Evolutionary conservation across 2,797 vertebrate species (phyloP).

Genomic region (Chaenodraco wilsoni): DNA sequence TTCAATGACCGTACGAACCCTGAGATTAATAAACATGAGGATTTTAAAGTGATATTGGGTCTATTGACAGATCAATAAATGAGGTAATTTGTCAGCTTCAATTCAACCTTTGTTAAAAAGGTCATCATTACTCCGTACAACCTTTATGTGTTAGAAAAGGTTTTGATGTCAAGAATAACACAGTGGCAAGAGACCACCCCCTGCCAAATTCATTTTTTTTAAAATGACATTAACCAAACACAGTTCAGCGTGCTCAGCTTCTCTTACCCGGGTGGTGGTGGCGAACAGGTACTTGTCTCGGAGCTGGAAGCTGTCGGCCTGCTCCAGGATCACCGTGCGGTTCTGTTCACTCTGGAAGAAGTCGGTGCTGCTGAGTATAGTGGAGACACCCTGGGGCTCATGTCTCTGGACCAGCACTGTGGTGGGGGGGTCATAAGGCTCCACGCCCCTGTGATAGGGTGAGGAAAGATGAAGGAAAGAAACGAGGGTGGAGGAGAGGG

Average conservation of each 20-base stretch:
- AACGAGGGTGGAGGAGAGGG: not conserved
- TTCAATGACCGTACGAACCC: too few relatives aligned
- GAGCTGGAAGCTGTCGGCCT: constrained; percentile 94
- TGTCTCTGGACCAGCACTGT: constrained; percentile 93
- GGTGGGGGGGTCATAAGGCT: constrained; percentile 91
- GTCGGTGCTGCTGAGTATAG: constrained; percentile 92
- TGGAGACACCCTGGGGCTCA: constrained; percentile 91
- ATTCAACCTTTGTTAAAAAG: not conserved
- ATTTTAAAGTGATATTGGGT: not conserved
- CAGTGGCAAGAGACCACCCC: not conserved
- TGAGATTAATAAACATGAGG: not conserved
- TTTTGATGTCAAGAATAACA: not conserved
- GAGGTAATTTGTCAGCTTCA: not conserved
- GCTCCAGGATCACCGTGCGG: constrained; percentile 90
- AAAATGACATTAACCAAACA: not conserved
- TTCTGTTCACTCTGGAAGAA: constrained; percentile 95
- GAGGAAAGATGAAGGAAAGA: not conserved
- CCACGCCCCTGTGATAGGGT: constrained; percentile 86
- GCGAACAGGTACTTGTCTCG: constrained; percentile 98
- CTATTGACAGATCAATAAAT: too few relatives aligned
- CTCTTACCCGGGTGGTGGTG: constrained; percentile 91
- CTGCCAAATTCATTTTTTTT: not conserved
- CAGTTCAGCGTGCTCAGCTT: not conserved
- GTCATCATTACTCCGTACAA: not conserved
- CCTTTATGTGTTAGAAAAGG: not conserved